Evolutionary conservation across 2,888 invertebrate genomes (phyloP).

Genomic region (Nephrotoma guestfalica): DNA sequence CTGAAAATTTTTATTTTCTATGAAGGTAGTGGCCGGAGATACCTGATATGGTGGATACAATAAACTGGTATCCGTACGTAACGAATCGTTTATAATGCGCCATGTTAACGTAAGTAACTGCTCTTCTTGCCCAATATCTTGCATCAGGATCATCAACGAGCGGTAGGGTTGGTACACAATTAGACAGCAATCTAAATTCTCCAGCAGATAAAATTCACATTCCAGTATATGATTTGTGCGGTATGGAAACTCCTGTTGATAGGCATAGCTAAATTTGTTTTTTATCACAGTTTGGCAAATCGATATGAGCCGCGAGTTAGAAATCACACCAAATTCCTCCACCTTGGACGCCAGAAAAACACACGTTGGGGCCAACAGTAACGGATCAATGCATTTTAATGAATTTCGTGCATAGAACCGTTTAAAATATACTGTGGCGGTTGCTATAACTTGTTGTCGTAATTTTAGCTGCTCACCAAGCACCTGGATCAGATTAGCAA

Average conservation of each 20-base stretch:
- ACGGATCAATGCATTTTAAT: constrained; percentile 91
- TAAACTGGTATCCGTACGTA: constrained; percentile 90
- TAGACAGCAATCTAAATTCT: constrained; percentile 96
- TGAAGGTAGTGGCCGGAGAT: constrained; percentile 14
- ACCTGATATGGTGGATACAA: constrained; percentile 96
- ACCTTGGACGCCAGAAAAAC: constrained; percentile 97
- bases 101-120: constrained; percentile 82
- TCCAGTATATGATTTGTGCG: constrained; percentile 89
- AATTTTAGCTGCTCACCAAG: constrained; percentile 91
- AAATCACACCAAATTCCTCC: constrained; percentile 97
- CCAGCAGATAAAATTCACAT: constrained; percentile 95
- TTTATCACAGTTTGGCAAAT: constrained; percentile 91
- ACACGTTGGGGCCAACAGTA: constrained; percentile 91
- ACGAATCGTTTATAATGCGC: constrained; percentile 94
- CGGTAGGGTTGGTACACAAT: constrained; percentile 97
- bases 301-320: constrained; percentile 83
- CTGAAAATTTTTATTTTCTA: neutral
- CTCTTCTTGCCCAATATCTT: constrained; percentile 86
- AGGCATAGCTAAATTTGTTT: constrained; percentile 91
- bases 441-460: constrained; percentile 96
- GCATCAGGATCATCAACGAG: constrained; percentile 77
- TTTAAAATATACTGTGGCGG: constrained; percentile 98
- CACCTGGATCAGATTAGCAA: constrained; percentile 73
- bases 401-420: constrained; percentile 94
- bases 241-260: constrained; percentile 87